phyloP scores from a whole-genome alignment of 2,797 vertebrate genomes.

The Dromococcyx pavoninus region DNA sequence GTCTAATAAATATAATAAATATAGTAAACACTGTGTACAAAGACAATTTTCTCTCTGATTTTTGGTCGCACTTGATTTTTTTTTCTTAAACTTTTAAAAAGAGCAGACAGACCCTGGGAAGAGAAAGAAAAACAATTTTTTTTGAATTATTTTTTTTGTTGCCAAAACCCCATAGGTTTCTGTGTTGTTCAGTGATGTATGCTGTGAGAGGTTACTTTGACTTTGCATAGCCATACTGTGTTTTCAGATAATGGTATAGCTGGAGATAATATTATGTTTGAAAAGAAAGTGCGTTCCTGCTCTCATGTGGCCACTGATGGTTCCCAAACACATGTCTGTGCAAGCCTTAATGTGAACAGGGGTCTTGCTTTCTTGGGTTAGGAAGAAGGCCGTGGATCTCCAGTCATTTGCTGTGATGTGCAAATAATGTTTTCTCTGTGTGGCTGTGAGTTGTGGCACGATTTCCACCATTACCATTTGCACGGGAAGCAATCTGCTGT shows the following conservation, averaged over 20 bases:
- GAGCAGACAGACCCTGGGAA: neutral
- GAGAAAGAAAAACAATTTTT: neutral
- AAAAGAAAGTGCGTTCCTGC: neutral
- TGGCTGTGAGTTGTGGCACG: rapidly evolving
- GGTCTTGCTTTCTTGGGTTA: neutral
- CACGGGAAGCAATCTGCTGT: neutral
- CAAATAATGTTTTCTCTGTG: neutral
- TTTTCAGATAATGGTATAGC: neutral
- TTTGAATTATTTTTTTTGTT: neutral
- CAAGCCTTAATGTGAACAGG: neutral
- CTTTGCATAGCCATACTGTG: neutral
- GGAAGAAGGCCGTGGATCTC: neutral
- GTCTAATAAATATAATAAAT: neutral
- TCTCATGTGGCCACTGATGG: neutral
- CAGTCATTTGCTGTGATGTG: neutral
- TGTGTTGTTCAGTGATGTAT: neutral
- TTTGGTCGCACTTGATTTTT: neutral
- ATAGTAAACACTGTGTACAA: neutral
- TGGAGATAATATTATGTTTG: neutral
- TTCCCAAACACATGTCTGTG: rapidly evolving
- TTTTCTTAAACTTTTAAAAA: neutral
- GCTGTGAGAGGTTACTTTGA: neutral
- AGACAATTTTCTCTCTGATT: neutral
- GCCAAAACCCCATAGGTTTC: neutral
- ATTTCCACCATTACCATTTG: neutral